Conservation (phyloP, 2,888 invertebrate species). For the Cheilosia urbana region DNA sequence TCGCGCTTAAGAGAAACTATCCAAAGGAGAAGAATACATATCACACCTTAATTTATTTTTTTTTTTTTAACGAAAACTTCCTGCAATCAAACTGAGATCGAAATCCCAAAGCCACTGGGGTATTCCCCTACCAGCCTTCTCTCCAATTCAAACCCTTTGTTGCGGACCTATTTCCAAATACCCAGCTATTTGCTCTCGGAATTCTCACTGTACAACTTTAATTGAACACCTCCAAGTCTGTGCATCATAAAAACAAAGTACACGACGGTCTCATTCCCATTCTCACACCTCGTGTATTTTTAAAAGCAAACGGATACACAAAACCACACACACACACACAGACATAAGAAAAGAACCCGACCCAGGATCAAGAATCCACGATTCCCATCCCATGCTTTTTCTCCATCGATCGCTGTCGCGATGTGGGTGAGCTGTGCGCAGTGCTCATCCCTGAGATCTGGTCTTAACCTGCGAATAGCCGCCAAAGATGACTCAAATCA, state of each 20-base stretch:
- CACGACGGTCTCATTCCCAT: conserved; percentile 51
- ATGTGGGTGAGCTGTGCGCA: conserved; percentile 70
- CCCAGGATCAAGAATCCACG: conserved; percentile 56
- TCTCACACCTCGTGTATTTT: conserved; percentile 57
- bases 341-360: background rate
- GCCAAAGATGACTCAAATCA: conserved; percentile 61
- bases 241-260: conserved; percentile 56
- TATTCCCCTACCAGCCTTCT: too few relatives aligned
- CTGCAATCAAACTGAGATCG: too few relatives aligned
- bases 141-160: background rate
- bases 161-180: background rate
- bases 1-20: too few relatives aligned
- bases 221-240: conserved; percentile 34
- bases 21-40: background rate
- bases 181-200: conserved; percentile 35
- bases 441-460: conserved; percentile 31
- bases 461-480: conserved; percentile 39
- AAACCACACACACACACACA: conserved; percentile 4
- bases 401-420: conserved; percentile 39
- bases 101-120: too few relatives aligned
- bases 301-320: conserved; percentile 12
- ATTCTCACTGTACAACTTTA: conserved; percentile 35
- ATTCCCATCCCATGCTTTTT: conserved; percentile 26
- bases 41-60: background rate
- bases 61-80: too few relatives aligned